Conservation (phyloP, 2,113 vertebrate genomes). For the Xerus inauris region DNA sequence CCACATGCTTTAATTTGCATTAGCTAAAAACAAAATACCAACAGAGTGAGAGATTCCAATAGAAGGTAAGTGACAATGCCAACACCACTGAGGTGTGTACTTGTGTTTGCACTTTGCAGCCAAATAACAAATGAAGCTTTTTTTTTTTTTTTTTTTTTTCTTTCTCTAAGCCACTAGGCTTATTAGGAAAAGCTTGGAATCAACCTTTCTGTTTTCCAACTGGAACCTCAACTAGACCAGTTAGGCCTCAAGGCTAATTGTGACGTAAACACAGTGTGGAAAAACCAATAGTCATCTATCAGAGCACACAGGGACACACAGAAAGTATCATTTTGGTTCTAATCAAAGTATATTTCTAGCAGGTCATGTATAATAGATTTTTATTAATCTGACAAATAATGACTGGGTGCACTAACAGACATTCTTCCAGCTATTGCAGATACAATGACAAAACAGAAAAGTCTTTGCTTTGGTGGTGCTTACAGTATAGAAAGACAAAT, state of each 20-base stretch:
- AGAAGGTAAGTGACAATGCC: not conserved
- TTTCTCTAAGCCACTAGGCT: not conserved
- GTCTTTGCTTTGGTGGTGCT: not conserved
- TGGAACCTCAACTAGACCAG: not conserved
- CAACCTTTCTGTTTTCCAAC: not conserved
- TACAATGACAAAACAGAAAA: not conserved
- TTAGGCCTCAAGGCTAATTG: not conserved
- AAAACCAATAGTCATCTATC: constrained; percentile 4
- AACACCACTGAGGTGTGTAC: not conserved
- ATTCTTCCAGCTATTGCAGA: not conserved
- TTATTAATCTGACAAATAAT: not conserved
- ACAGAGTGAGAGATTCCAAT: not conserved
- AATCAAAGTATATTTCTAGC: not conserved
- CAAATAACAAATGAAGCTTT: not conserved
- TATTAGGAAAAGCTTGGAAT: not conserved
- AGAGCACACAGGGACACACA: not conserved
- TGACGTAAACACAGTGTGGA: not conserved
- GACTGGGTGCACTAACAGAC: not conserved
- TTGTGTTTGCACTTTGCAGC: not conserved
- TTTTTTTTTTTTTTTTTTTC: not conserved
- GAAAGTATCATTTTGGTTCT: not conserved
- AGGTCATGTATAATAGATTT: not conserved
- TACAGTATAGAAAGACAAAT: not conserved
- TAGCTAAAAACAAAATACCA: not conserved
- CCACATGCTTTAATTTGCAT: not conserved